These are phyloP conservation scores for Silurus meridionalis DNA, from an alignment of 2,113 vertebrate species.

Conservation along the genomic window DNA sequence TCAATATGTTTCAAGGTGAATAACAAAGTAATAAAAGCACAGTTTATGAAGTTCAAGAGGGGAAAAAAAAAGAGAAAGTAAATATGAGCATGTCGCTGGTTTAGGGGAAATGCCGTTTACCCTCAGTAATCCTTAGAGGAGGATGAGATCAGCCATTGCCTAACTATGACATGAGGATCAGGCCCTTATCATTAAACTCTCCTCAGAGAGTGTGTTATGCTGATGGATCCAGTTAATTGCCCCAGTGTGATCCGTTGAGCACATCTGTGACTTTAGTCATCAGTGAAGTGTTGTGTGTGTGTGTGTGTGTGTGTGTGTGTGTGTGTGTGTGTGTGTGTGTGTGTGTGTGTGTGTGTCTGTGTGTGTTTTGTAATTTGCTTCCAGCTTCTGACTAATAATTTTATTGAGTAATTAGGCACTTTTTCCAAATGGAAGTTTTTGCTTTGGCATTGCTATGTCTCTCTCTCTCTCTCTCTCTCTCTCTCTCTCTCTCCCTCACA, in stretches of 20 bases:
- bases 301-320: slow-evolving; percentile 24
- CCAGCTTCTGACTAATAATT: not conserved
- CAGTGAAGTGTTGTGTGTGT: slow-evolving; percentile 10
- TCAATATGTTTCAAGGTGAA: not conserved
- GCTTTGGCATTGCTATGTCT: not conserved
- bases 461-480: not conserved
- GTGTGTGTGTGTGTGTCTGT: slow-evolving; percentile 14
- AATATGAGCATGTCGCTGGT: not conserved
- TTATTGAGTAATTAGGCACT: not conserved
- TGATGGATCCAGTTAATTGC: slow-evolving; percentile 3
- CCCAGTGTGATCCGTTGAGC: slow-evolving; percentile 1
- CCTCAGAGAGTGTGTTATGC: not conserved
- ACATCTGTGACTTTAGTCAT: slow-evolving; percentile 25
- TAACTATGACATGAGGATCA: not conserved
- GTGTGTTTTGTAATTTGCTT: slow-evolving; percentile 35
- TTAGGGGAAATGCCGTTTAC: not conserved
- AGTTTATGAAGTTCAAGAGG: not conserved
- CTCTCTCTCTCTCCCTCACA: not conserved
- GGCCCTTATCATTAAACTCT: not conserved
- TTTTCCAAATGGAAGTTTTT: slow-evolving; percentile 23
- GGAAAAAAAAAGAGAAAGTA: not conserved
- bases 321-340: slow-evolving; percentile 11
- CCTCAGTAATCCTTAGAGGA: not conserved
- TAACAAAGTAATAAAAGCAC: not conserved
- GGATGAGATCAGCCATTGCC: slow-evolving; percentile 17